These are phyloP conservation scores for Leptopilina myrica DNA, from an alignment of 2,888 invertebrate genomes.

Conservation along the genomic window DNA sequence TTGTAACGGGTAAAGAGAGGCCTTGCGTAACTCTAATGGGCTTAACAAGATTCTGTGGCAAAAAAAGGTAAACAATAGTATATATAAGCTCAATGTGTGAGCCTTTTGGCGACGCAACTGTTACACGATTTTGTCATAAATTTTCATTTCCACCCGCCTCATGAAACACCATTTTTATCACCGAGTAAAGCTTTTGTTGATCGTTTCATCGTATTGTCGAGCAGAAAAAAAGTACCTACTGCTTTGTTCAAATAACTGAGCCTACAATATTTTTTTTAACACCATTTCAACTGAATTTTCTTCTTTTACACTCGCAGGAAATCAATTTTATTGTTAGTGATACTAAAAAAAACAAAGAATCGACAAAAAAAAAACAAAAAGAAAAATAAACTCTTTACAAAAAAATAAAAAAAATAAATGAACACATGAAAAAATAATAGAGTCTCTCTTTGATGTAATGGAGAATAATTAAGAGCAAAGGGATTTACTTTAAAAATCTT, in stretches of 20 bases:
- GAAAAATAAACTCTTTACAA: background rate
- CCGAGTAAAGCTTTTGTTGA: conserved; percentile 30
- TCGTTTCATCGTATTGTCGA: conserved; percentile 33
- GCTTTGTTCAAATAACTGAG: conserved; percentile 1
- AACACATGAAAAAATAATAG: no score
- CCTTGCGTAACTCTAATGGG: conserved; percentile 58
- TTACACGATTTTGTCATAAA: conserved; percentile 53
- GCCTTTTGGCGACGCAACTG: conserved; percentile 45
- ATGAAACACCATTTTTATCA: conserved; percentile 23
- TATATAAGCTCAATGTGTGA: conserved; percentile 54
- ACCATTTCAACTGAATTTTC: background rate
- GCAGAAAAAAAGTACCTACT: conserved; percentile 2
- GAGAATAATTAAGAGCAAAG: background rate
- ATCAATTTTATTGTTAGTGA: background rate
- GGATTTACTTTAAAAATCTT: background rate
- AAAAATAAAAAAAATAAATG: background rate
- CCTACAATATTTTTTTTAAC: background rate
- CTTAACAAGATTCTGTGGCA: conserved; percentile 63
- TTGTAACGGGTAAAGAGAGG: conserved; percentile 44
- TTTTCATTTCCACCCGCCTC: conserved; percentile 41
- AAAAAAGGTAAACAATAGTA: conserved; percentile 54
- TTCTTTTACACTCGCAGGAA: background rate
- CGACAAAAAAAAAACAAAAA: background rate
- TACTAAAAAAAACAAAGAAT: background rate
- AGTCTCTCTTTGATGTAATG: background rate